Percentiles rank a stretch among this genome's conserved stretches.
Conservation (phyloP, 2,113 vertebrate genomes). For the Bos taurus region DNA sequence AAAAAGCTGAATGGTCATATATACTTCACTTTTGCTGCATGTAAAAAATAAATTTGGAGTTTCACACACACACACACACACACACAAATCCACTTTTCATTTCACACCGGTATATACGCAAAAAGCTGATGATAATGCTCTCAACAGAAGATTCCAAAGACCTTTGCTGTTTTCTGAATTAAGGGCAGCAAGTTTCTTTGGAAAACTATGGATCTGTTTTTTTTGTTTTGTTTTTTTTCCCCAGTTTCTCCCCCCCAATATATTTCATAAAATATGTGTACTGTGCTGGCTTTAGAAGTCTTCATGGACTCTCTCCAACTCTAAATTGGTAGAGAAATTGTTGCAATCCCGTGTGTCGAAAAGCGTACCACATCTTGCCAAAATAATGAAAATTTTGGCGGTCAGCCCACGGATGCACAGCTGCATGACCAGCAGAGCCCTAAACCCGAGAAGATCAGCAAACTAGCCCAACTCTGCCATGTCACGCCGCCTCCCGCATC, state of each 20-base stretch:
- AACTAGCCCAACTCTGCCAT: neutral
- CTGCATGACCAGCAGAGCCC: neutral
- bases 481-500: neutral
- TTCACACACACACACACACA: neutral
- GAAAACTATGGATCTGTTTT: neutral
- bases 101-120: neutral
- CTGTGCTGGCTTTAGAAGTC: neutral
- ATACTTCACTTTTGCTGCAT: neutral
- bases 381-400: neutral
- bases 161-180: neutral
- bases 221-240: neutral
- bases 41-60: neutral
- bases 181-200: neutral
- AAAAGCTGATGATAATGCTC: too few relatives aligned
- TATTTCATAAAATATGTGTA: neutral
- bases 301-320: neutral
- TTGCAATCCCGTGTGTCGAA: neutral
- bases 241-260: neutral
- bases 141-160: neutral
- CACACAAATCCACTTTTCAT: neutral
- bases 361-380: neutral
- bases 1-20: neutral
- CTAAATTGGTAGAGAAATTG: slow-evolving; percentile 22
- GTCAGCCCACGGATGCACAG: neutral
- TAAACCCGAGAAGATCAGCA: neutral